These are phyloP conservation scores for Arenaria interpres DNA, from an alignment of 2,113 vertebrate species.

Conservation along the genomic window DNA sequence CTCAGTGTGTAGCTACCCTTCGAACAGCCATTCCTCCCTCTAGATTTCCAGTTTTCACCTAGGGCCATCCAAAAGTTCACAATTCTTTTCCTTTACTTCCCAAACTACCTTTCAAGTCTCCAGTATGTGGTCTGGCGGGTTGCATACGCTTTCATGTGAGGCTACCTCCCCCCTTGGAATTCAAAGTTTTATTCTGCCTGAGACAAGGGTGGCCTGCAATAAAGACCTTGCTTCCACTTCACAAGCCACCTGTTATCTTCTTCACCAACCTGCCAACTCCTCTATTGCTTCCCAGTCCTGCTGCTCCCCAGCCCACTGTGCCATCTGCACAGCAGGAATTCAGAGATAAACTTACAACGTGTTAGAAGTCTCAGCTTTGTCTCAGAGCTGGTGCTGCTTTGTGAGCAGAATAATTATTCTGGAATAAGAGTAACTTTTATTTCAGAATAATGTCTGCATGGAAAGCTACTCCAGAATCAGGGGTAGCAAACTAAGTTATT, in stretches of 20 bases:
- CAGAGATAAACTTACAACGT: conserved; percentile 55
- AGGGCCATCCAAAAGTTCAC: not conserved
- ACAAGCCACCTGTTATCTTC: conserved; percentile 67
- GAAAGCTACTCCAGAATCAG: not conserved
- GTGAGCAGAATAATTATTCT: conserved; percentile 65
- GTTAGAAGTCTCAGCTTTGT: conserved; percentile 66
- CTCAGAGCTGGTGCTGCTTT: conserved; percentile 33
- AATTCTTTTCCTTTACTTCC: not conserved
- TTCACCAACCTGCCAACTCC: conserved; percentile 40
- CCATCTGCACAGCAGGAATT: conserved; percentile 68
- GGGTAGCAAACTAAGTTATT: not conserved
- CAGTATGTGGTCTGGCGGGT: not conserved
- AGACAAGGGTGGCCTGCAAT: conserved; percentile 37
- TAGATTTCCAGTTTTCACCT: not conserved
- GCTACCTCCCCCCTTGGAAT: not conserved
- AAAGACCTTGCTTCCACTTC: conserved; percentile 60
- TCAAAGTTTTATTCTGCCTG: not conserved
- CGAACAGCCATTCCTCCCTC: fast-evolving
- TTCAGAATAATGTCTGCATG: not conserved
- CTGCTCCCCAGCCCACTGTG: conserved; percentile 62
- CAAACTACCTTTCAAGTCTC: not conserved
- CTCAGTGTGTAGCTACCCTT: not conserved
- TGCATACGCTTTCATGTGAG: not conserved
- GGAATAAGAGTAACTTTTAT: conserved; percentile 19
- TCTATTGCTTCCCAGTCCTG: conserved; percentile 58